A percentile compares a stretch with the other conserved stretches of the same genome.
These are phyloP conservation scores for Brassicogethes aeneus DNA, from an alignment of 2,888 invertebrate species.

Conservation along the genomic window DNA sequence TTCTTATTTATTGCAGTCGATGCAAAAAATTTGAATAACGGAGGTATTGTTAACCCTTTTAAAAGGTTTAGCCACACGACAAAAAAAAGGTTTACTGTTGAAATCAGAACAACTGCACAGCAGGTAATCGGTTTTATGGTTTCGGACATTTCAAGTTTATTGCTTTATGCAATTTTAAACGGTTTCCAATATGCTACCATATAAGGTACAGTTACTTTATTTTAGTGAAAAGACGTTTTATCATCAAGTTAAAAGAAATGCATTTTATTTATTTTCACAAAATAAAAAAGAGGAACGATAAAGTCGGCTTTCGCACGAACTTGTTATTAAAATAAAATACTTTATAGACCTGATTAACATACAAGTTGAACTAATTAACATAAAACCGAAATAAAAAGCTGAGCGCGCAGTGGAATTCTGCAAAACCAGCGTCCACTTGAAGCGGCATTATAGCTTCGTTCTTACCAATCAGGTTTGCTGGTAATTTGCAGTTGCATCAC, in stretches of 20 bases:
- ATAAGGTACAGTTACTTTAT: too few relatives aligned
- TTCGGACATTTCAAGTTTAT: neutral
- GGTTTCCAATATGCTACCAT: too few relatives aligned
- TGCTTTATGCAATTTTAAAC: neutral
- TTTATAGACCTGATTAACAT: constrained; percentile 28
- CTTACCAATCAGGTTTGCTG: constrained; percentile 21
- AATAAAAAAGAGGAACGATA: neutral
- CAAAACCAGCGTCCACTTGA: constrained; percentile 17
- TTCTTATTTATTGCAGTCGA: constrained; percentile 21
- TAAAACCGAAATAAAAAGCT: constrained; percentile 24
- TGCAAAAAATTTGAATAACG: constrained; percentile 10
- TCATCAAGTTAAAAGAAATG: too few relatives aligned
- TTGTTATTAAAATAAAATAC: constrained; percentile 24
- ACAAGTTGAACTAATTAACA: constrained; percentile 25
- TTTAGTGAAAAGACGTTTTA: too few relatives aligned
- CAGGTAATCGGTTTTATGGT: constrained; percentile 5
- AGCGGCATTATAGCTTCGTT: constrained; percentile 11
- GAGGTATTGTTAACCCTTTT: constrained; percentile 9
- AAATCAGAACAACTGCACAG: constrained; percentile 8
- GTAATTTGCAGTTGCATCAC: constrained; percentile 16
- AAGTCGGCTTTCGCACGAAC: constrained; percentile 6
- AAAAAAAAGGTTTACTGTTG: constrained; percentile 19
- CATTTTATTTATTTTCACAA: too few relatives aligned
- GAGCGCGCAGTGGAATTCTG: constrained; percentile 19
- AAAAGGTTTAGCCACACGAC: constrained; percentile 10